phyloP scores from a whole-genome alignment of 2,888 invertebrate genomes.

The Chrysolina haemoptera region DNA sequence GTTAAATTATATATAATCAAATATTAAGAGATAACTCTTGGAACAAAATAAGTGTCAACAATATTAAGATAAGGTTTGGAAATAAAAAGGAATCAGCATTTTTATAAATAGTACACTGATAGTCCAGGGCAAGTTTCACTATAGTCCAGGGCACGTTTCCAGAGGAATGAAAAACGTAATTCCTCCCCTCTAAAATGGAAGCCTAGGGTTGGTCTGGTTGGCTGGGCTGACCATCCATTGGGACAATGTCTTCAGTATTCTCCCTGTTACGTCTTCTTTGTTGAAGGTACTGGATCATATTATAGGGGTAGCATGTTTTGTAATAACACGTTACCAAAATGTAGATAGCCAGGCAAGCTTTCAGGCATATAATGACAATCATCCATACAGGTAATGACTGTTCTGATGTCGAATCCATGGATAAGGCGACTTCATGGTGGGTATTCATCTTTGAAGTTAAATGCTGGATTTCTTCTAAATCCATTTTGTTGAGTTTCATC shows the following conservation, averaged over 20 bases:
- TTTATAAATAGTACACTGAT: background rate
- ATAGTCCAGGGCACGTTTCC: background rate
- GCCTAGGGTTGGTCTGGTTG: background rate
- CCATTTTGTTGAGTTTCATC: background rate
- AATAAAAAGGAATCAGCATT: background rate
- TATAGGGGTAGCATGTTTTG: background rate
- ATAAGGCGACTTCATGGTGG: background rate
- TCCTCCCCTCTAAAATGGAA: background rate
- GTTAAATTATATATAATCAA: background rate
- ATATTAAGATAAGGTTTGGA: background rate
- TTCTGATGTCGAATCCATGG: background rate
- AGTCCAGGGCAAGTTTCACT: too few species aligned
- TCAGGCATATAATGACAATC: background rate
- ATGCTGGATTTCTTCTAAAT: conserved; percentile 1
- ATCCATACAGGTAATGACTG: background rate
- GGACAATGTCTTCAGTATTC: background rate
- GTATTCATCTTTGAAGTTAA: background rate
- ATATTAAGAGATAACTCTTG: background rate
- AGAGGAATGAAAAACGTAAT: too few species aligned
- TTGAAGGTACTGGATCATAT: background rate
- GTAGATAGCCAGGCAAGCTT: background rate
- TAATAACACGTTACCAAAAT: background rate
- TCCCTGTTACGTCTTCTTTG: background rate
- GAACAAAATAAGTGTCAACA: background rate
- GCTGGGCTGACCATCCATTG: background rate